A percentile compares a stretch with the other conserved stretches of the same genome.
phyloP scores from a whole-genome alignment of 1,140 invertebrate species.

The Steinernema feltiae region DNA sequence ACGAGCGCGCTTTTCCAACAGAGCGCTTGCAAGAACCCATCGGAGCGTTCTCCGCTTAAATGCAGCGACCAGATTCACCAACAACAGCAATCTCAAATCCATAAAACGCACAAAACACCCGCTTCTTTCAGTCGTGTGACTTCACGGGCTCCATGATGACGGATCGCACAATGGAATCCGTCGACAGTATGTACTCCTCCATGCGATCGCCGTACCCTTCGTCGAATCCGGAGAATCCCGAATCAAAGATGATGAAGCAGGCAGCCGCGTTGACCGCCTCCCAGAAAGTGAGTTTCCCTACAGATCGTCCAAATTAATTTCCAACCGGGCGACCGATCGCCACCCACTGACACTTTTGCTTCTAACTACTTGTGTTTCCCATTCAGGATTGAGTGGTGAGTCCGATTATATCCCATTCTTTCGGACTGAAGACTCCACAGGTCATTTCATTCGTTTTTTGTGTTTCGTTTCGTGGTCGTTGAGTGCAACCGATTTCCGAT shows the following conservation, averaged over 20 bases:
- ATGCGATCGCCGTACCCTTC: slow-evolving; percentile 50
- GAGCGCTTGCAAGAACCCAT: too few species aligned
- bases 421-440: background rate
- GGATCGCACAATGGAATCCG: slow-evolving; percentile 52
- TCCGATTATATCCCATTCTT: slow-evolving; percentile 8
- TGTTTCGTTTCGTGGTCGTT: background rate
- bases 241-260: slow-evolving; percentile 36
- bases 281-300: slow-evolving; percentile 40
- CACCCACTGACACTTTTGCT: background rate
- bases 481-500: slow-evolving; percentile 6
- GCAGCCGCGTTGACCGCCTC: slow-evolving; percentile 35
- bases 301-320: too few species aligned
- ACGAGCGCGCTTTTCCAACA: too few species aligned
- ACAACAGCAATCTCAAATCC: too few species aligned
- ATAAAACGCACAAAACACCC: too few species aligned
- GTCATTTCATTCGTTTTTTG: background rate
- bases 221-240: background rate
- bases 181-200: slow-evolving; percentile 56
- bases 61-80: too few species aligned
- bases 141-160: slow-evolving; percentile 55
- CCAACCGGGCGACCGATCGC: too few species aligned
- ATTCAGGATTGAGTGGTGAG: slow-evolving; percentile 11
- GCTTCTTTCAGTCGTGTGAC: slow-evolving; percentile 54
- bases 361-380: background rate
- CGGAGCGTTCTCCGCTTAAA: too few species aligned